These are phyloP conservation scores for Agriopis aurantiaria DNA, from an alignment of 2,888 invertebrate species.

Conservation along the genomic window DNA sequence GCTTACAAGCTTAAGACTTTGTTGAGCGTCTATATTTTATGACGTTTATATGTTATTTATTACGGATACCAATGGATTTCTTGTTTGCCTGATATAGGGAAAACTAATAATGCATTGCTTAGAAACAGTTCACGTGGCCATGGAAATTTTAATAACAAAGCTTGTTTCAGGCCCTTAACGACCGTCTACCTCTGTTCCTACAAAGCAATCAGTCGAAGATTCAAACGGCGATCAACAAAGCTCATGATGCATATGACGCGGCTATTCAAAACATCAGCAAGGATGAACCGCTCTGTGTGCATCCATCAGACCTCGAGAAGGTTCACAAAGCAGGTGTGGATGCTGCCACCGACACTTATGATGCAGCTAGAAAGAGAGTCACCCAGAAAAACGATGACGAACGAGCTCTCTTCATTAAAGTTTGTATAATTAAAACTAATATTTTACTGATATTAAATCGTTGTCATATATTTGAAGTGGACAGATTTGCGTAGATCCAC, in stretches of 20 bases:
- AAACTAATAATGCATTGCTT: too few relatives aligned
- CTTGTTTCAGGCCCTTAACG: slow-evolving; percentile 7
- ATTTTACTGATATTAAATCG: too few relatives aligned
- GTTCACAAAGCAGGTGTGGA: slow-evolving; percentile 3
- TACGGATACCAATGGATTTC: too few relatives aligned
- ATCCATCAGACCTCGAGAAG: not conserved
- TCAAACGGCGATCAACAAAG: slow-evolving; percentile 29
- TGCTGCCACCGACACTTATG: slow-evolving; percentile 19
- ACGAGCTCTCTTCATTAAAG: slow-evolving; percentile 25
- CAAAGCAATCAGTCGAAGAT: slow-evolving; percentile 34
- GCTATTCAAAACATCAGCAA: slow-evolving; percentile 12
- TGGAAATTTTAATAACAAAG: not conserved
- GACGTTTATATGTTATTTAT: too few relatives aligned
- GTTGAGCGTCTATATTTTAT: too few relatives aligned
- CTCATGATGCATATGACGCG: slow-evolving; percentile 32
- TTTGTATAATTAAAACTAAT: not conserved
- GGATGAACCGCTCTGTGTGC: slow-evolving; percentile 6
- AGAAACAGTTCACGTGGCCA: too few relatives aligned
- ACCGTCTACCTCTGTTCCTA: slow-evolving; percentile 23
- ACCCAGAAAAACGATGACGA: slow-evolving; percentile 21
- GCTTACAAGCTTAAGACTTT: too few relatives aligned
- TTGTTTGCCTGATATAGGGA: too few relatives aligned
- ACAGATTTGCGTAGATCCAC: not conserved
- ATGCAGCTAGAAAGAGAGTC: slow-evolving; percentile 26
- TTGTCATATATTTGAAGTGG: not conserved